Percentiles rank a stretch among this genome's conserved stretches.
phyloP scores from a whole-genome alignment of 2,888 invertebrate genomes.

The Ramazzottius varieornatus region DNA sequence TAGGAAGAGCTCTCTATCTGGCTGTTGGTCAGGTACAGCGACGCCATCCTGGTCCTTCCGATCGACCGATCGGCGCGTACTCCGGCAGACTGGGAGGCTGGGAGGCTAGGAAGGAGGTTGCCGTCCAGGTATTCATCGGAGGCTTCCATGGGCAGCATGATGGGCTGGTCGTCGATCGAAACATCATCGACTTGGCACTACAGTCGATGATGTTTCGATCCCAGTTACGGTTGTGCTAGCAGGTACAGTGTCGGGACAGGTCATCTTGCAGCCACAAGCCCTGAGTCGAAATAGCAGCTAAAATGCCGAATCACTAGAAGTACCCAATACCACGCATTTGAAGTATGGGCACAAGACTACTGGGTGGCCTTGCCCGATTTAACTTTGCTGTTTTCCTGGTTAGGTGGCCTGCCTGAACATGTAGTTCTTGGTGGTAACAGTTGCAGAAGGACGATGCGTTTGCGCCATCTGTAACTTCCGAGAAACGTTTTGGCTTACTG shows the following conservation, averaged over 20 bases:
- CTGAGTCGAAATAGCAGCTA: constrained; percentile 75
- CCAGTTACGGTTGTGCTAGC: constrained; percentile 65
- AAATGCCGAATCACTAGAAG: too few relatives aligned
- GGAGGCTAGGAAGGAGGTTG: constrained; percentile 44
- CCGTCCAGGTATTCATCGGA: constrained; percentile 64
- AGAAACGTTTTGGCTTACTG: too few relatives aligned
- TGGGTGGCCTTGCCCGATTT: too few relatives aligned
- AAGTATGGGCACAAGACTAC: too few relatives aligned
- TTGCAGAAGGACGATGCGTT: too few relatives aligned
- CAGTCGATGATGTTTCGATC: constrained; percentile 60
- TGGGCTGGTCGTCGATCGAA: constrained; percentile 33
- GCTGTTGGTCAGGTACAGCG: constrained; percentile 47
- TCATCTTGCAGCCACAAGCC: constrained; percentile 74
- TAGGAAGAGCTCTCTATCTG: constrained; percentile 46
- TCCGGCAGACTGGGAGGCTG: too few relatives aligned
- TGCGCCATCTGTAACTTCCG: too few relatives aligned
- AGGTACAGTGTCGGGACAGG: constrained; percentile 58
- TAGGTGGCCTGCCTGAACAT: too few relatives aligned
- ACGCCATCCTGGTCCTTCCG: constrained; percentile 46
- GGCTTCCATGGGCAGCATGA: constrained; percentile 64
- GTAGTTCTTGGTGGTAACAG: too few relatives aligned
- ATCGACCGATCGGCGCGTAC: constrained; percentile 60
- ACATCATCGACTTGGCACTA: constrained; percentile 34
- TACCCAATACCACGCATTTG: too few relatives aligned
- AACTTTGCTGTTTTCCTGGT: too few relatives aligned